Conservation (phyloP, 2,113 vertebrate species). For the Cyprinodon tularosa region DNA sequence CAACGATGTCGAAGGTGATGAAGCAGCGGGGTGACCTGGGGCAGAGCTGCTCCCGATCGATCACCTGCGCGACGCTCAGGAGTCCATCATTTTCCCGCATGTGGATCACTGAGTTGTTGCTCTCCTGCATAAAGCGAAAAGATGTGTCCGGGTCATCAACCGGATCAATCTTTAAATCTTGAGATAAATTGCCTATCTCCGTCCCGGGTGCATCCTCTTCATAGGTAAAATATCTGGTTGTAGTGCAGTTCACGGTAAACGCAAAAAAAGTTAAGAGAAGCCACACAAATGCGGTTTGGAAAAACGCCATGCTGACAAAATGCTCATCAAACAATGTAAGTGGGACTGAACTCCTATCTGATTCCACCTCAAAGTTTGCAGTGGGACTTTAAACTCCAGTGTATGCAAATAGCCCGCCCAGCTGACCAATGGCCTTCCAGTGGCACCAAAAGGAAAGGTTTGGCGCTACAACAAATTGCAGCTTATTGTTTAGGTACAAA, state of each 20-base stretch:
- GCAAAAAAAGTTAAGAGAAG: conserved; percentile 39
- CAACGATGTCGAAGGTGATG: conserved; percentile 78
- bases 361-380: conserved; percentile 33
- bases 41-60: conserved; percentile 80
- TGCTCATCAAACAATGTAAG: conserved; percentile 42
- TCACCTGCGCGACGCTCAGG: conserved; percentile 71
- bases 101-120: conserved; percentile 68
- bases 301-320: conserved; percentile 53
- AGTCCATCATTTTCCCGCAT: conserved; percentile 78
- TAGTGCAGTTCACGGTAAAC: conserved; percentile 48
- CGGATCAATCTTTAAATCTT: conserved; percentile 71
- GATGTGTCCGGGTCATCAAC: conserved; percentile 59
- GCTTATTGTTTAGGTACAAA: conserved; percentile 53
- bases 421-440: conserved; percentile 73
- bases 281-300: conserved; percentile 14
- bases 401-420: conserved; percentile 71
- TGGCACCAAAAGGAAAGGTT: conserved; percentile 69
- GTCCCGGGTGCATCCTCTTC: conserved; percentile 73
- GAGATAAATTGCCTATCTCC: conserved; percentile 71
- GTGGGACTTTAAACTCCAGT: conserved; percentile 58
- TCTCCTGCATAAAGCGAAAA: conserved; percentile 76
- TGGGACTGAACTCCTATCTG: background rate
- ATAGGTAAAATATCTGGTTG: conserved; percentile 73
- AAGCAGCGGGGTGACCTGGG: conserved; percentile 71
- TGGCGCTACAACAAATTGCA: conserved; percentile 51